These are phyloP conservation scores for Stegodyphus dumicola DNA, from an alignment of 1,140 invertebrate species.

Conservation along the genomic window DNA sequence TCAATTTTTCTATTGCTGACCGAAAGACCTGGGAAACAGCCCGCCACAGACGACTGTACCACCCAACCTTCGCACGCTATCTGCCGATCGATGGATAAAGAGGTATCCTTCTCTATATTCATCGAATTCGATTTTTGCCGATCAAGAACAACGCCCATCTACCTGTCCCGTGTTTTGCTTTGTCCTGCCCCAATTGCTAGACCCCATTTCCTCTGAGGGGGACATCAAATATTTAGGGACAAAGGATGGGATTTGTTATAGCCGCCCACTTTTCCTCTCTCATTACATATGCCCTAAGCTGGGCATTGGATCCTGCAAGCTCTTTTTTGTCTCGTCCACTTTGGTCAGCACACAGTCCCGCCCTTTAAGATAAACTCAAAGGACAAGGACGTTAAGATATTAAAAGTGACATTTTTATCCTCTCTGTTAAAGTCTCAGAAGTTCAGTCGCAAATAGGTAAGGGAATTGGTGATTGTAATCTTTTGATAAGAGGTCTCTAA, in stretches of 20 bases:
- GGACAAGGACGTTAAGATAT: too few species aligned
- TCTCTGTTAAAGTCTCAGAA: too few species aligned
- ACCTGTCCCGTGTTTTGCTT: not conserved
- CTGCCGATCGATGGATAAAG: constrained; percentile 22
- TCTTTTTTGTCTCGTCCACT: too few species aligned
- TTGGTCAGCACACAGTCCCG: too few species aligned
- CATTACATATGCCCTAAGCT: too few species aligned
- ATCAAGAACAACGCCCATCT: constrained; percentile 36
- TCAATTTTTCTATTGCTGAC: constrained; percentile 45
- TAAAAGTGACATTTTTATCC: too few species aligned
- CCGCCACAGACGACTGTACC: not conserved
- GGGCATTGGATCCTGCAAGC: too few species aligned
- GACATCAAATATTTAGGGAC: constrained; percentile 37
- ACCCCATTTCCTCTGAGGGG: not conserved
- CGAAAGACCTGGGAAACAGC: not conserved
- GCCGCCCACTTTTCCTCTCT: not conserved
- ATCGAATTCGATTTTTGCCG: constrained; percentile 25
- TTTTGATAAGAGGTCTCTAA: too few species aligned
- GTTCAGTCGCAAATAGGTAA: too few species aligned
- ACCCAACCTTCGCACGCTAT: constrained; percentile 11
- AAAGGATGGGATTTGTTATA: not conserved
- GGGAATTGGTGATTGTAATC: too few species aligned
- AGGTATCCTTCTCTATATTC: not conserved
- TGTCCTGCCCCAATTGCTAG: not conserved
- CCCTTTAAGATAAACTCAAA: too few species aligned